Conservation (phyloP, 2,888 invertebrate species). For the Sisyra terminalis region DNA sequence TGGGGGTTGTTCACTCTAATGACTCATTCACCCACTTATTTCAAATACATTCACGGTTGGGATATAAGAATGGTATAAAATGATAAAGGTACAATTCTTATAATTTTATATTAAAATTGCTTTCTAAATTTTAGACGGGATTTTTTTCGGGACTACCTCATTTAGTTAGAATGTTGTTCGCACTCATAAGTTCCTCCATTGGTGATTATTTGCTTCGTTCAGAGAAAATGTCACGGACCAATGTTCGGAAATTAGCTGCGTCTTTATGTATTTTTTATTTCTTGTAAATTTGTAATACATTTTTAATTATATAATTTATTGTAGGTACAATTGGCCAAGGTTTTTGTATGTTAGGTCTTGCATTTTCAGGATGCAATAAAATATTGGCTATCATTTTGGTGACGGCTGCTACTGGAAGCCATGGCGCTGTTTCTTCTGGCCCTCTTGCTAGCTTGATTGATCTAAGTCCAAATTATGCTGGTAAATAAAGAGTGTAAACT, state of each 20-base stretch:
- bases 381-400: slow-evolving; percentile 39
- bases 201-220: slow-evolving; percentile 40
- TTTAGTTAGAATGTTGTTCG: slow-evolving; percentile 38
- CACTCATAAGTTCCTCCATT: slow-evolving; percentile 35
- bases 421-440: slow-evolving; percentile 50
- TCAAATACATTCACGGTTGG: slow-evolving; percentile 50
- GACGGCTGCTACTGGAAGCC: slow-evolving; percentile 41
- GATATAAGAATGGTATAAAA: slow-evolving; percentile 46
- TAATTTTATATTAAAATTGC: not conserved
- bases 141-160: slow-evolving; percentile 46
- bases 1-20: slow-evolving; percentile 55
- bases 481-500: slow-evolving; percentile 19
- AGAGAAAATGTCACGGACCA: slow-evolving; percentile 38
- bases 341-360: slow-evolving; percentile 39
- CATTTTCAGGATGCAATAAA: slow-evolving; percentile 44
- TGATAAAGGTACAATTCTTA: no score
- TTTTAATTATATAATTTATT: no score
- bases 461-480: slow-evolving; percentile 43
- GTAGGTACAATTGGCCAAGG: slow-evolving; percentile 42
- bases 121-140: slow-evolving; percentile 31
- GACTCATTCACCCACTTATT: slow-evolving; percentile 54
- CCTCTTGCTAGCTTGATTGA: slow-evolving; percentile 49
- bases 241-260: slow-evolving; percentile 45
- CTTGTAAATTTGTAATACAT: no score
- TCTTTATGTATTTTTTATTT: slow-evolving; percentile 32